phyloP scores from a whole-genome alignment of 2,888 invertebrate species.

The Ormyrus labotus region DNA sequence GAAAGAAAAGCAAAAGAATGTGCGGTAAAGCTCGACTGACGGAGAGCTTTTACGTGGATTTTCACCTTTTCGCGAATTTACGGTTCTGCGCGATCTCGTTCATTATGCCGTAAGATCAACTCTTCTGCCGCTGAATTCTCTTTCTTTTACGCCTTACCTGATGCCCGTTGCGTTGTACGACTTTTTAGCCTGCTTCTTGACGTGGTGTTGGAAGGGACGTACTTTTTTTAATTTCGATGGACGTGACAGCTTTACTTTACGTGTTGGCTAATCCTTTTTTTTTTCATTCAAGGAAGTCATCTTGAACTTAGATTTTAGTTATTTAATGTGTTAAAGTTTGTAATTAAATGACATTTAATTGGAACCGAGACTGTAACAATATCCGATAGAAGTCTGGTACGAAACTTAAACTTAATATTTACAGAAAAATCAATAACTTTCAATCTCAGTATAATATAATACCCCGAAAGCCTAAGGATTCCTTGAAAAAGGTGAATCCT shows the following conservation, averaged over 20 bases:
- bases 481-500: neutral
- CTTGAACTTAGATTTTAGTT: too few relatives aligned
- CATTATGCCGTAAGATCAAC: slow-evolving; percentile 46
- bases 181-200: too few relatives aligned
- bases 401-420: too few relatives aligned
- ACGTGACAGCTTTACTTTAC: too few relatives aligned
- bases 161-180: neutral
- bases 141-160: slow-evolving; percentile 38
- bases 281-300: too few relatives aligned
- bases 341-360: too few relatives aligned
- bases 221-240: too few relatives aligned
- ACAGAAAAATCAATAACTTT: neutral
- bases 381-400: too few relatives aligned
- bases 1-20: neutral
- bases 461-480: neutral
- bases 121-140: slow-evolving; percentile 6
- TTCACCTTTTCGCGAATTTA: slow-evolving; percentile 42
- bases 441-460: neutral
- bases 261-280: too few relatives aligned
- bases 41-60: slow-evolving; percentile 26
- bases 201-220: too few relatives aligned
- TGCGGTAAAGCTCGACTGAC: neutral
- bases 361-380: too few relatives aligned
- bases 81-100: slow-evolving; percentile 40
- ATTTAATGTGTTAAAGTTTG: too few relatives aligned